Percentiles rank a stretch among this genome's conserved stretches.
Evolutionary conservation across 2,888 invertebrate species (phyloP).

Genomic region (Rhagonycha lutea): DNA sequence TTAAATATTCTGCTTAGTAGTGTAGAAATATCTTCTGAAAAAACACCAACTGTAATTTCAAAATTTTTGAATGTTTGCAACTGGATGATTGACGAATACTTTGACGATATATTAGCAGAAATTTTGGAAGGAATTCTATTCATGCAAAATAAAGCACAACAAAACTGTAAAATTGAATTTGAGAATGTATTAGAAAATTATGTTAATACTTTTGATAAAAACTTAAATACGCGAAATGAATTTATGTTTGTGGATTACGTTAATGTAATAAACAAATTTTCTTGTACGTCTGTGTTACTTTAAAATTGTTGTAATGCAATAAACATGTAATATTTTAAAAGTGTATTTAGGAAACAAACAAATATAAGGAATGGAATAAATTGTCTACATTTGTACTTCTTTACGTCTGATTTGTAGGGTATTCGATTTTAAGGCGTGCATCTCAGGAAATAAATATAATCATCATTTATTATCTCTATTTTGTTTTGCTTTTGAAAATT

Average conservation of each 20-base stretch:
- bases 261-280: not conserved
- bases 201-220: not conserved
- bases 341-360: not conserved
- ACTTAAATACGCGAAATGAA: not conserved
- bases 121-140: not conserved
- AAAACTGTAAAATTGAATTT: not conserved
- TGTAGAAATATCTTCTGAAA: not conserved
- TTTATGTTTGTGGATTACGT: not conserved
- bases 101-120: not conserved
- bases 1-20: not conserved
- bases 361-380: slow-evolving; percentile 6
- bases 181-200: not conserved
- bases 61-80: not conserved
- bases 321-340: not conserved
- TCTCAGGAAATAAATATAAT: slow-evolving; percentile 3
- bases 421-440: not conserved
- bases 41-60: not conserved
- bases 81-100: not conserved
- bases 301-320: not conserved
- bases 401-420: slow-evolving; percentile 6
- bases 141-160: not conserved
- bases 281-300: not conserved
- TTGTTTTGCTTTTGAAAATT: not conserved
- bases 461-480: not conserved
- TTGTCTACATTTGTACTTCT: slow-evolving; percentile 6